Evolutionary conservation across 2,888 invertebrate species (phyloP).

Genomic region (Cheilosia variabilis): DNA sequence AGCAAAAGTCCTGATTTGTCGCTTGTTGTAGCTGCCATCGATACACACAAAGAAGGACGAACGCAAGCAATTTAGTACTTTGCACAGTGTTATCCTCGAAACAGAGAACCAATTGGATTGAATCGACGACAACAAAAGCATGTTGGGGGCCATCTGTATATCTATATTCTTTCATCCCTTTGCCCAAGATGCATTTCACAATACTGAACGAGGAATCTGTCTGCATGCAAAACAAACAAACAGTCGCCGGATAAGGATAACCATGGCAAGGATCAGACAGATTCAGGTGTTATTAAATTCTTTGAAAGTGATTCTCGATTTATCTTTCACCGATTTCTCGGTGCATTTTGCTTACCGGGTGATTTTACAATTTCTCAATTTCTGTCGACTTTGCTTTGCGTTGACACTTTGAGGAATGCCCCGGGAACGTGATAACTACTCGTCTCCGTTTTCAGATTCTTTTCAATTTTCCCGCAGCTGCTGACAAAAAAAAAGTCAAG

Average conservation of each 20-base stretch:
- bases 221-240: slow-evolving; percentile 11
- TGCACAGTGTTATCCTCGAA: slow-evolving; percentile 35
- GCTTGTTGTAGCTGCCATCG: slow-evolving; percentile 3
- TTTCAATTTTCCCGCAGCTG: not conserved
- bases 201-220: slow-evolving; percentile 15
- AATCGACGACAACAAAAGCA: slow-evolving; percentile 28
- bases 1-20: slow-evolving; percentile 59
- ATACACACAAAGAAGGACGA: not conserved
- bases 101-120: slow-evolving; percentile 23
- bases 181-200: slow-evolving; percentile 16
- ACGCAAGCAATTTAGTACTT: slow-evolving; percentile 34
- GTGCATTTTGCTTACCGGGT: not conserved
- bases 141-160: slow-evolving; percentile 64
- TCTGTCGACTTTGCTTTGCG: slow-evolving; percentile 1
- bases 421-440: slow-evolving; percentile 22
- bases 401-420: slow-evolving; percentile 45
- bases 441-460: not conserved
- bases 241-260: not conserved
- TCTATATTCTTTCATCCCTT: slow-evolving; percentile 9
- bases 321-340: slow-evolving; percentile 2
- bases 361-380: slow-evolving; percentile 48
- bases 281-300: slow-evolving; percentile 72
- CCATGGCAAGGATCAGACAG: slow-evolving; percentile 25
- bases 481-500: slow-evolving; percentile 1
- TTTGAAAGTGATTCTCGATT: slow-evolving; percentile 53